Conservation (phyloP, 2,888 invertebrate genomes). For the Dryococelus australis region DNA sequence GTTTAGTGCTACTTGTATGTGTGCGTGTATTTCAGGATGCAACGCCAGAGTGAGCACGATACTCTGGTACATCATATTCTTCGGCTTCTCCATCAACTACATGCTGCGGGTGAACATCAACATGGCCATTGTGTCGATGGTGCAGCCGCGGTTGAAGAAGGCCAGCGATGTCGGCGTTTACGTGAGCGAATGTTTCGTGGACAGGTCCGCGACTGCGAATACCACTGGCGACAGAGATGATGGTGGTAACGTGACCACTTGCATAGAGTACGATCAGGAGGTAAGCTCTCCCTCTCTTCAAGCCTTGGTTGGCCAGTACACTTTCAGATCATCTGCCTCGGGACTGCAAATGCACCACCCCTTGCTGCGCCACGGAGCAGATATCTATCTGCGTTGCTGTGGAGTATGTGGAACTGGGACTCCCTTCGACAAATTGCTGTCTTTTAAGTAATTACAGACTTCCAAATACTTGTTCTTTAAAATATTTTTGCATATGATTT, state of each 20-base stretch:
- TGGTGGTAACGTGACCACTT: neutral
- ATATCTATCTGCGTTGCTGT: too few relatives aligned
- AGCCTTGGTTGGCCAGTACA: too few relatives aligned
- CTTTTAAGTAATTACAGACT: too few relatives aligned
- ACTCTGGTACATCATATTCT: conserved; percentile 70
- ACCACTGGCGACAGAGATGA: neutral
- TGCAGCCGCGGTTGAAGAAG: conserved; percentile 51
- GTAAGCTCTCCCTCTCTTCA: conserved; percentile 13
- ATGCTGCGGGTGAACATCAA: conserved; percentile 73
- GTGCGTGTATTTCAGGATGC: conserved; percentile 44
- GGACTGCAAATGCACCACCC: too few relatives aligned
- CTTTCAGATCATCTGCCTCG: too few relatives aligned
- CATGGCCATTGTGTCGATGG: conserved; percentile 74
- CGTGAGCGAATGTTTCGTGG: conserved; percentile 38
- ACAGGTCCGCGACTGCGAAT: conserved; percentile 26
- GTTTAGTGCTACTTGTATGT: too few relatives aligned
- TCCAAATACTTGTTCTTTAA: too few relatives aligned
- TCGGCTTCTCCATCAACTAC: conserved; percentile 73
- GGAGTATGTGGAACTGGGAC: too few relatives aligned
- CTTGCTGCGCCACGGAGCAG: too few relatives aligned
- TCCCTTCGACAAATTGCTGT: too few relatives aligned
- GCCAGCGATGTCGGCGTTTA: conserved; percentile 8
- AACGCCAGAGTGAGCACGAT: conserved; percentile 58
- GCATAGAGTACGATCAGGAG: neutral
- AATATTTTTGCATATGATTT: too few relatives aligned